Conservation (phyloP, 1,140 invertebrate species). For the Pseudomyrmex dendroicus region DNA sequence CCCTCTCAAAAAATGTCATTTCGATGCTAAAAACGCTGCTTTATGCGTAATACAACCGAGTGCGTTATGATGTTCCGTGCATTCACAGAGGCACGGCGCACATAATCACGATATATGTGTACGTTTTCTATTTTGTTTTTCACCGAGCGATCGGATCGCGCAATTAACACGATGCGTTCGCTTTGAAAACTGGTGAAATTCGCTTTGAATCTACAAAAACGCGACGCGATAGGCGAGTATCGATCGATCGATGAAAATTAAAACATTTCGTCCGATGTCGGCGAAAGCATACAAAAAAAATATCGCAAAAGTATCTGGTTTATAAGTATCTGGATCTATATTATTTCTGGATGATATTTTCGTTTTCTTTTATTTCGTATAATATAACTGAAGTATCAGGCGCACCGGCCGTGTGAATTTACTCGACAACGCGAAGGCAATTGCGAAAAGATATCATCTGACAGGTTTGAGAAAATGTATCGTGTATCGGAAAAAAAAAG, state of each 20-base stretch:
- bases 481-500: not conserved
- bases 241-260: too few species aligned
- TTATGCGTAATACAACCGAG: not conserved
- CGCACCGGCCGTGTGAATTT: not conserved
- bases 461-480: conserved; percentile 17
- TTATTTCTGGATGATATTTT: not conserved
- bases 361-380: conserved; percentile 6
- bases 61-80: not conserved
- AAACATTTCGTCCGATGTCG: too few species aligned
- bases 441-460: not conserved
- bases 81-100: not conserved
- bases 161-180: not conserved
- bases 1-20: conserved; percentile 9
- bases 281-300: too few species aligned
- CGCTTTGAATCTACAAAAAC: too few species aligned
- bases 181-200: not conserved
- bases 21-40: conserved; percentile 21
- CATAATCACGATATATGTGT: not conserved
- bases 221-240: too few species aligned
- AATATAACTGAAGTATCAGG: conserved; percentile 8
- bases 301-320: too few species aligned
- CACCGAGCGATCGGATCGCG: not conserved
- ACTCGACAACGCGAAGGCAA: not conserved
- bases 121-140: not conserved
- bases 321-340: not conserved